Evolutionary conservation across 2,113 vertebrate species (phyloP).

Genomic region (Isichthys henryi): DNA sequence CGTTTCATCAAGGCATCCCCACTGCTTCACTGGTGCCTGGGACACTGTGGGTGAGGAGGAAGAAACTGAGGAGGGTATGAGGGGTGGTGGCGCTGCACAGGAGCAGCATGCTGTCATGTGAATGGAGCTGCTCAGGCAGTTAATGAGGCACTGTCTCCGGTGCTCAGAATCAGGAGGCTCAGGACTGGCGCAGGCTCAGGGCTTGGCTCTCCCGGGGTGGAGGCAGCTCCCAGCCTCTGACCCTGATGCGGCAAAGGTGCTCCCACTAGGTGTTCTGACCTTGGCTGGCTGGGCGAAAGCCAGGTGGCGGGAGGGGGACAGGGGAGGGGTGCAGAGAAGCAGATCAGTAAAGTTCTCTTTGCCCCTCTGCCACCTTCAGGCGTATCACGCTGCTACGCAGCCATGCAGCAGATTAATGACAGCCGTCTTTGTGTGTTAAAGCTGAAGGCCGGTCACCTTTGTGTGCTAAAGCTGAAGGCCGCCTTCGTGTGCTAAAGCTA

Average conservation of each 20-base stretch:
- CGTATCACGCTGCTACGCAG: background rate
- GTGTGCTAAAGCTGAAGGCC: background rate
- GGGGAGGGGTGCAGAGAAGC: background rate
- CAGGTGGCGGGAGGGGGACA: background rate
- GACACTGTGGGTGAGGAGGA: slow-evolving; percentile 2
- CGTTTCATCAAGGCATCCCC: background rate
- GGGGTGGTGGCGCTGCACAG: background rate
- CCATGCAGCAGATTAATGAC: background rate
- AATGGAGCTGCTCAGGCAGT: background rate
- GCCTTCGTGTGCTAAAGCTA: too few species aligned
- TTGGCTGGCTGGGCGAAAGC: background rate
- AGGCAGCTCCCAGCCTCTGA: background rate
- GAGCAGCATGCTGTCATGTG: background rate
- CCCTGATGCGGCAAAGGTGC: background rate
- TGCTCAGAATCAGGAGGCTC: background rate
- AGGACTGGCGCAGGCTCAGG: background rate
- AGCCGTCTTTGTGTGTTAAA: background rate
- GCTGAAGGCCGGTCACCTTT: background rate
- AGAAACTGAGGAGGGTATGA: background rate
- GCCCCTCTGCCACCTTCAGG: background rate
- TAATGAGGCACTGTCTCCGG: background rate
- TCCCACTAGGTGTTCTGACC: background rate
- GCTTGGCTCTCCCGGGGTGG: background rate
- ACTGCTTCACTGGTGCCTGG: background rate
- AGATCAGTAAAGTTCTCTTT: background rate